Percentiles rank a stretch among this genome's conserved stretches.
Evolutionary conservation across 2,888 invertebrate species (phyloP).

Genomic region (Leptodirus hochenwartii): DNA sequence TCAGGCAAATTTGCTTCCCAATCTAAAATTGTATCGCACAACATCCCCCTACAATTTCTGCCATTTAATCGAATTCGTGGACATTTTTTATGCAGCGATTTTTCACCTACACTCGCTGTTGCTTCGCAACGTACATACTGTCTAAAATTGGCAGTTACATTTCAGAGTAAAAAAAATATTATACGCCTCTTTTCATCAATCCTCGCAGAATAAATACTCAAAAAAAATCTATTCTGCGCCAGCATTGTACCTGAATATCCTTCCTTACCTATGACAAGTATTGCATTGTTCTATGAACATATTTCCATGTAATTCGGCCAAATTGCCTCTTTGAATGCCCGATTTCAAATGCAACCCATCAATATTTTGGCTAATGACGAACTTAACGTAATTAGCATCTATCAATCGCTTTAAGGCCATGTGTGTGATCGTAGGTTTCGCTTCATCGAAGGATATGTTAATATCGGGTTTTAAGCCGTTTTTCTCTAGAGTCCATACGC

Average conservation of each 20-base stretch:
- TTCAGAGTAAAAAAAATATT: no score
- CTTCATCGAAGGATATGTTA: slow-evolving; percentile 76
- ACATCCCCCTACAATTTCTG: slow-evolving; percentile 70
- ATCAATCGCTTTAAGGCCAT: slow-evolving; percentile 76
- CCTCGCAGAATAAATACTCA: neutral
- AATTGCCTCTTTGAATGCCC: slow-evolving; percentile 57
- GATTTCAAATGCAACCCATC: slow-evolving; percentile 92
- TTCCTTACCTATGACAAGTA: slow-evolving; percentile 55
- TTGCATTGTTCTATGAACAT: slow-evolving; percentile 93
- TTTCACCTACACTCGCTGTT: slow-evolving; percentile 66
- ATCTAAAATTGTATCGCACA: slow-evolving; percentile 85
- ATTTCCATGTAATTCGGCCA: slow-evolving; percentile 94
- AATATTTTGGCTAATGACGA: slow-evolving; percentile 91
- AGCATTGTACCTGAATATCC: slow-evolving; percentile 6
- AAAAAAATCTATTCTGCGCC: neutral
- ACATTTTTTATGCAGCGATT: slow-evolving; percentile 46
- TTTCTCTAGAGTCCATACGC: slow-evolving; percentile 91
- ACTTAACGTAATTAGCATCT: slow-evolving; percentile 54
- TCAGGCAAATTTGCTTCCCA: slow-evolving; percentile 94
- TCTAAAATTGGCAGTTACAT: no score
- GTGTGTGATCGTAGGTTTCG: slow-evolving; percentile 83
- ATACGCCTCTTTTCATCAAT: neutral
- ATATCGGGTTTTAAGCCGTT: slow-evolving; percentile 71
- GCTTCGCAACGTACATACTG: slow-evolving; percentile 63
- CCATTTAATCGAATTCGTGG: slow-evolving; percentile 39